These are phyloP conservation scores for Diarsia rubi DNA, from an alignment of 2,888 invertebrate species.

Conservation along the genomic window DNA sequence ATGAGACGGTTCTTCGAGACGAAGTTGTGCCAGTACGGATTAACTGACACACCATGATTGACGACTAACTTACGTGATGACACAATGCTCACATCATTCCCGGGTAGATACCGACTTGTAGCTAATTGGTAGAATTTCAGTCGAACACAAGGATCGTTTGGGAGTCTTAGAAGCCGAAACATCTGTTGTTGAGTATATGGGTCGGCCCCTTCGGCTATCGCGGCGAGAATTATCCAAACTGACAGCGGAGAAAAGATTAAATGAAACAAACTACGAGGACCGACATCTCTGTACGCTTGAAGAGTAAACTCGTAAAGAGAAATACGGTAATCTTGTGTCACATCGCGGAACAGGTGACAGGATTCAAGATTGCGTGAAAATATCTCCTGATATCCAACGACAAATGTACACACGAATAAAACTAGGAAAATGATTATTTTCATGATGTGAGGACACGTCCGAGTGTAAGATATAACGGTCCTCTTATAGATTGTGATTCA, in stretches of 20 bases:
- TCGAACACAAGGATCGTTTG: conserved; percentile 34
- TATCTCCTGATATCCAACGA: conserved; percentile 36
- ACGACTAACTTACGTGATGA: conserved; percentile 27
- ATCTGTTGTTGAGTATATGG: conserved; percentile 29
- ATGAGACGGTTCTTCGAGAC: conserved; percentile 36
- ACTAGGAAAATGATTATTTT: conserved; percentile 14
- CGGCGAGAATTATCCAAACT: conserved; percentile 39
- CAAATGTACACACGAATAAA: conserved; percentile 8
- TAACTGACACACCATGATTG: conserved; percentile 29
- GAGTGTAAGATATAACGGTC: not conserved
- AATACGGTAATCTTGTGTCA: conserved; percentile 27
- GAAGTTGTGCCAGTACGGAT: conserved; percentile 33
- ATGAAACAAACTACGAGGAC: conserved; percentile 18
- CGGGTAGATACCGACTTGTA: conserved; percentile 21
- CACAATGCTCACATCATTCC: conserved; percentile 27
- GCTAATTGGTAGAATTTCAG: conserved; percentile 41
- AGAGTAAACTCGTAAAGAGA: conserved; percentile 23
- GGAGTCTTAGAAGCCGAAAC: conserved; percentile 35
- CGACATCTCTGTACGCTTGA: not conserved
- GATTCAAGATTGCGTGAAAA: conserved; percentile 28
- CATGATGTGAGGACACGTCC: conserved; percentile 14
- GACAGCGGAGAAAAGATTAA: conserved; percentile 32
- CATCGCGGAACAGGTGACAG: conserved; percentile 28
- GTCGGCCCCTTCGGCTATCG: conserved; percentile 30
- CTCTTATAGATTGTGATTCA: not conserved